Base-by-base conservation (phyloP, 2,797 vertebrate species). In the Cercopithecus petaurista region DNA sequence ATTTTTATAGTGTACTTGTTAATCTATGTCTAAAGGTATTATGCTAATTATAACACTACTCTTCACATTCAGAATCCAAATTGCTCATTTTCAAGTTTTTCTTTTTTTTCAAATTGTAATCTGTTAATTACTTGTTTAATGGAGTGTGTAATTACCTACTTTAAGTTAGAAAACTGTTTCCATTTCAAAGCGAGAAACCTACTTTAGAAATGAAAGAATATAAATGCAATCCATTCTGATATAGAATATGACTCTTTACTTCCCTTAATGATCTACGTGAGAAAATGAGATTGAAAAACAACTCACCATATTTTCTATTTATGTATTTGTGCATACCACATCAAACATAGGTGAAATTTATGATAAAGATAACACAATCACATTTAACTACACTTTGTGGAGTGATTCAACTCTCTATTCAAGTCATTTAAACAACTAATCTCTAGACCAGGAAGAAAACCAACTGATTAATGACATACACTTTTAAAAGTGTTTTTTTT, bases 61-160 rank as follows among this genome's bases (percentile, higher is more conserved):
- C 96, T 98, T 98, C 52, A 82, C 88, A 98, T 98, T 99, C 97
- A 97, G 98, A 98, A 98, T 98, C 90, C 96, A 98, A 99, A 99
- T 98, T 98, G 98, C 98, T 99, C 98, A 98, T 99, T 99, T 99
- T 98, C 97, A 98, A 98, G 95, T 88, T 92, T 97, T 94, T 93
- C 90, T 30, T 95, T 97, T 97, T 93, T 98, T 98, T 98, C 2
- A 97, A 98, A 98, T 98, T 99, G 98, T 99, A 98, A 99, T 99
- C 99, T 99, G 98, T 99, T 99, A 99, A 99, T 99, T 99, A 99
- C 98, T 99, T 99, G 98, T 99, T 99, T 99, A 99, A 99, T 99
- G 99, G 98, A 98, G 98, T 99, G 99, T 99, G 98, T 99, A 99
- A 99, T 99, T 99, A 98, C 98, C 98, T 99, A 98, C 98, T 99